phyloP scores from a whole-genome alignment of 2,113 vertebrate genomes.

The Microcebus jonahi region DNA sequence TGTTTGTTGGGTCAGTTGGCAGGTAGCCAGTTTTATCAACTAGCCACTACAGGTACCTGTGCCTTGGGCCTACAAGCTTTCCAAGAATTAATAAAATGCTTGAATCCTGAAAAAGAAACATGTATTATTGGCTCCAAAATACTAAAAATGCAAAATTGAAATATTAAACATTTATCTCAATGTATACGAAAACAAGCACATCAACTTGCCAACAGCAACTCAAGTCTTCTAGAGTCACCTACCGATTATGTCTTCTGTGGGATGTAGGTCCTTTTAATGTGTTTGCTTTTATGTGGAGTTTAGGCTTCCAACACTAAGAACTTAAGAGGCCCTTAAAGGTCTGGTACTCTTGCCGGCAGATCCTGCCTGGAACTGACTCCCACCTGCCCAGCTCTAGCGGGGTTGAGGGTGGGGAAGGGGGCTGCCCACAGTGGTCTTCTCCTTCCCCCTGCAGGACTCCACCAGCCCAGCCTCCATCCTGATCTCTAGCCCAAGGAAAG shows the following conservation, averaged over 20 bases:
- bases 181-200: background rate
- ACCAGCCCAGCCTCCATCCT: background rate
- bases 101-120: background rate
- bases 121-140: background rate
- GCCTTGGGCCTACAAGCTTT: background rate
- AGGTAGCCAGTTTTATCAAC: background rate
- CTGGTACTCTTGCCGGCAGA: background rate
- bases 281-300: background rate
- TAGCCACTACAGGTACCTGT: background rate
- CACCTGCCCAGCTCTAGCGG: accelerated
- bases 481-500: background rate
- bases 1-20: background rate
- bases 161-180: background rate
- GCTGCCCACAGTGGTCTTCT: background rate
- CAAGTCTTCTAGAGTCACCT: background rate
- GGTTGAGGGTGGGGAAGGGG: background rate
- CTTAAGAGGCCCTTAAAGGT: background rate
- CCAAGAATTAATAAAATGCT: background rate
- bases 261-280: background rate
- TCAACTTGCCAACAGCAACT: background rate
- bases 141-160: background rate
- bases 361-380: background rate
- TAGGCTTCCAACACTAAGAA: too few relatives aligned
- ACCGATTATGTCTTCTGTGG: background rate
- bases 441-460: background rate